Conservation (phyloP, 2,113 vertebrate genomes). For the Epinephelus cyanopodus region DNA sequence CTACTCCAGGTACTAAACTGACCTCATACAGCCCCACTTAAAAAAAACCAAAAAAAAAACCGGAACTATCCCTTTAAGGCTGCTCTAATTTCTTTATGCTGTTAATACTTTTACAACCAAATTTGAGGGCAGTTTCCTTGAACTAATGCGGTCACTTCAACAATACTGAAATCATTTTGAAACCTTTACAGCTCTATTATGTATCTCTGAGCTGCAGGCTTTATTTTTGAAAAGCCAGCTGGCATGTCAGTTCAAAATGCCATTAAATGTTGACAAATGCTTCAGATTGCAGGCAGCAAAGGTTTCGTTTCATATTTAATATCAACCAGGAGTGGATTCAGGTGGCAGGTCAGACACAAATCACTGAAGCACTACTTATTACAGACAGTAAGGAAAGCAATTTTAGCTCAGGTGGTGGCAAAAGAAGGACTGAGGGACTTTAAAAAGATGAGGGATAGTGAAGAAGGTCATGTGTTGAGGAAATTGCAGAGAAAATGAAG, state of each 20-base stretch:
- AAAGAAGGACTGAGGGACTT: conserved; percentile 33
- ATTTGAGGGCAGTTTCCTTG: conserved; percentile 14
- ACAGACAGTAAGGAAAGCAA: conserved; percentile 57
- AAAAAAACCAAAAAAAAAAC: too few relatives aligned
- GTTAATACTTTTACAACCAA: not conserved
- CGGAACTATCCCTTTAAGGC: too few relatives aligned
- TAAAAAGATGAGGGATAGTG: conserved; percentile 39
- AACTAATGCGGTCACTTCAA: conserved; percentile 40
- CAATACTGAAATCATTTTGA: conserved; percentile 32
- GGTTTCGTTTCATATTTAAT: conserved; percentile 70
- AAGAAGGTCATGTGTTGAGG: conserved; percentile 39
- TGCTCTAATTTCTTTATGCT: conserved; percentile 16
- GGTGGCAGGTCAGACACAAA: conserved; percentile 70
- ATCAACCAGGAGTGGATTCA: conserved; percentile 68
- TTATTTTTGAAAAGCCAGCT: conserved; percentile 11
- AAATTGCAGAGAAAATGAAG: conserved; percentile 49
- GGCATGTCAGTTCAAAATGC: conserved; percentile 35
- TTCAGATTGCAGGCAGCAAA: conserved; percentile 41
- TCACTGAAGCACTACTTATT: conserved; percentile 71
- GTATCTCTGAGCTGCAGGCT: not conserved
- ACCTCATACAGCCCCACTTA: too few relatives aligned
- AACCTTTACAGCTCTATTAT: conserved; percentile 30
- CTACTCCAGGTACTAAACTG: too few relatives aligned
- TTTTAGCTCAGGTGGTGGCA: conserved; percentile 41
- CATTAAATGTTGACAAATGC: conserved; percentile 69